Conservation (phyloP, 2,113 vertebrate species). For the Gobio gobio region DNA sequence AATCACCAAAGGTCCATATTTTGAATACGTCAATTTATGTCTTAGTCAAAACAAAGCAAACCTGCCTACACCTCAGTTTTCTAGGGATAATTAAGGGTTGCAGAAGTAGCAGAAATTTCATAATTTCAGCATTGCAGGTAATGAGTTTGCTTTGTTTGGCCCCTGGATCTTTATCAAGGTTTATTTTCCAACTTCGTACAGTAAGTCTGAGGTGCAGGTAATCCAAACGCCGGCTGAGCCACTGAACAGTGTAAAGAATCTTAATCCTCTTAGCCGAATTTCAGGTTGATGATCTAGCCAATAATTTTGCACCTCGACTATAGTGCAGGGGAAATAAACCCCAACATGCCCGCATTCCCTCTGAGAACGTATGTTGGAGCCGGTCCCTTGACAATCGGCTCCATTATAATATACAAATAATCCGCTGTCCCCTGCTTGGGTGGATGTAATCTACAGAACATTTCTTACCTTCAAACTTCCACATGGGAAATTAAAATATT, state of each 20-base stretch:
- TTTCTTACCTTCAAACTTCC: slow-evolving; percentile 35
- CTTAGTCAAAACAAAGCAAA: slow-evolving; percentile 49
- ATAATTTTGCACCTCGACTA: slow-evolving; percentile 61
- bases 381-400: not conserved
- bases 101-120: slow-evolving; percentile 62
- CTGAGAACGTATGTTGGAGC: not conserved
- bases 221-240: slow-evolving; percentile 69
- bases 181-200: slow-evolving; percentile 69
- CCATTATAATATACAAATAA: slow-evolving; percentile 35
- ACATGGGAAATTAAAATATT: slow-evolving; percentile 37
- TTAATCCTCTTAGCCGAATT: slow-evolving; percentile 72
- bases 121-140: slow-evolving; percentile 49
- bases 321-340: slow-evolving; percentile 49
- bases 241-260: slow-evolving; percentile 69
- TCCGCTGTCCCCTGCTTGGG: slow-evolving; percentile 28
- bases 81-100: slow-evolving; percentile 73
- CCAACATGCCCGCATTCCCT: not conserved
- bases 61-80: slow-evolving; percentile 63
- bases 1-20: slow-evolving; percentile 66
- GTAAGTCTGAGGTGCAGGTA: slow-evolving; percentile 63
- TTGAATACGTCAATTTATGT: slow-evolving; percentile 47
- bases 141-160: slow-evolving; percentile 63
- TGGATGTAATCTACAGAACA: slow-evolving; percentile 40
- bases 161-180: slow-evolving; percentile 68
- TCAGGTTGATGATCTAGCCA: slow-evolving; percentile 67